Base-by-base conservation (phyloP, 2,113 vertebrate species). In the Polypterus senegalus region DNA sequence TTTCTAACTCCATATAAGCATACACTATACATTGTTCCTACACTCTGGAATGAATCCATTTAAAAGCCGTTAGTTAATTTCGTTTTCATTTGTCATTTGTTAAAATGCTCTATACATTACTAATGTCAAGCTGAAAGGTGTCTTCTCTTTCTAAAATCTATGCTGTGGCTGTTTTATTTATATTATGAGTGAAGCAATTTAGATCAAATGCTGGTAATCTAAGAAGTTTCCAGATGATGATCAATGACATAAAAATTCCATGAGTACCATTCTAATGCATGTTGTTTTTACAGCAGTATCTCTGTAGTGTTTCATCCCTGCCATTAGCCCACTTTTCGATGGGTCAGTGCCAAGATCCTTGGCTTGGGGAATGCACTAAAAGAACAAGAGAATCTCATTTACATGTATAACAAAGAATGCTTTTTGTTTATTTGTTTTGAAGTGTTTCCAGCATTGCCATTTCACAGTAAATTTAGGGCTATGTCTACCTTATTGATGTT, bases 341-440 rank as follows among this genome's bases (percentile, higher is more conserved):
- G 78, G 71, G 73, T 6, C 46, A n/a, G 62, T 70, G 79, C 76
- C 73, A 77, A 76, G 71, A 71, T 68, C 57, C 68, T 75, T 72
- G 70, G 75, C 66, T 71, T 27, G 48, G 67, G 69, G 71, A 69
- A 27, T 62, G 47, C 58, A 64, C 56, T 61, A 62, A 65, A 57
- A 59, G 74, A 71, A 70, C 69, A 69, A 72, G 65, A 69, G 73
- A 72, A 73, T 73, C 69, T 80, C 63, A 82, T 83, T 81, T 80
- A 48, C 80, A 83, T 85, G 64, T 68, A 65, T 73, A 81, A 85
- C 67, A 53, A 81, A 71, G 68, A 60, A 60, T 66, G 67, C 72
- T 70, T 73, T 70, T 67, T n/a, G n/a, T n/a, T n/a, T 51, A 6
- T 51, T 52, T 52, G 2, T 51, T 51, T 52, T 52, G 2, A 52